Base-by-base conservation (phyloP, 2,888 invertebrate species). In the Scaptomyza tumidula region DNA sequence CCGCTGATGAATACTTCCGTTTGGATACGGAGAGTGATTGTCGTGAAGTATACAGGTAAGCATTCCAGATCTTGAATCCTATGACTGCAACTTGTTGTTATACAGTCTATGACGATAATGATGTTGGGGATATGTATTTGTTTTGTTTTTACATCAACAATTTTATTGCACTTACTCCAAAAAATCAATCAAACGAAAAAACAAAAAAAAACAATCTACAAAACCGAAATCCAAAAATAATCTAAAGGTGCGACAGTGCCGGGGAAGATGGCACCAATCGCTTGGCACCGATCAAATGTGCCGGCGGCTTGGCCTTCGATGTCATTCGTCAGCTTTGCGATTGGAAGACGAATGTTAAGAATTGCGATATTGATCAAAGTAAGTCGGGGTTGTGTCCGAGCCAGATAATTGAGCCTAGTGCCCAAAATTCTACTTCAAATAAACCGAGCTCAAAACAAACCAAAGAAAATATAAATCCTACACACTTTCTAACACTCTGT, bases 261-360 rank as follows among this genome's bases (percentile, higher is more conserved):
- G 96, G 95, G 91, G 96, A 97, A 93, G 96, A 95, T 93, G 96
- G 96, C 90, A 95, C 95, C 89, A 96, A 96, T 91, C 95, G 98
- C 92, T 94, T 98, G 93, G 97, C 98, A 90, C 95, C 96, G 78
- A 97, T 98, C 91, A 94, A 96, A 91, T 98, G 98, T 93, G 97
- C 98, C 89, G 95, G 94, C 91, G 96, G 97, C 93, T 94, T 98
- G 92, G 97, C 96, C 91, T 98, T 98, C 94, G 98, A 98, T 95
- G 96, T 98, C 93, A 95, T 96, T 93, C 95, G 97, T 90, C 98
- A 98, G 94, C 98, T 97, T 90, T 98, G 98, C 94, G 97, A 98
- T 94, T 98, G 98, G 98, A 98, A 96, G 95, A 95, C 97, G 92
- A 95, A 97, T 94, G 98, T 98, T 94, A 97, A 97, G 95, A 98